Conservation (phyloP, 2,797 vertebrate species). For the Gymnoscopelus braueri region DNA sequence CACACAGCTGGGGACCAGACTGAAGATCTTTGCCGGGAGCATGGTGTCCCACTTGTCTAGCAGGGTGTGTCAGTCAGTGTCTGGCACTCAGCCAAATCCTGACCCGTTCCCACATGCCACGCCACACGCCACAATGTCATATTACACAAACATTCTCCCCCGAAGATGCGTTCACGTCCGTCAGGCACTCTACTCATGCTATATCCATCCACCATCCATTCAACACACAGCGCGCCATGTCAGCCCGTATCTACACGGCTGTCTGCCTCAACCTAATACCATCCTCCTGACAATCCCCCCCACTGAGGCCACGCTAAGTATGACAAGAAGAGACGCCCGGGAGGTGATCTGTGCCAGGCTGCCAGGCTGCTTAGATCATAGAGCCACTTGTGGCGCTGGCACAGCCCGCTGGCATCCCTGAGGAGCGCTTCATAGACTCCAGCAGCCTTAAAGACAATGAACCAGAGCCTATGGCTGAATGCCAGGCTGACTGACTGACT, state of each 20-base stretch:
- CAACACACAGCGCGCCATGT: slow-evolving; percentile 37
- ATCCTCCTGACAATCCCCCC: slow-evolving; percentile 24
- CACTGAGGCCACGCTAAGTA: slow-evolving; percentile 3
- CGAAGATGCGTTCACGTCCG: slow-evolving; percentile 57
- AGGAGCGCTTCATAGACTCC: slow-evolving; percentile 44
- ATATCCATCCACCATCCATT: slow-evolving; percentile 43
- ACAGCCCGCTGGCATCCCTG: slow-evolving; percentile 29
- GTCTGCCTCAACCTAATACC: slow-evolving; percentile 45
- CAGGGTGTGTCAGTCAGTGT: slow-evolving; percentile 57
- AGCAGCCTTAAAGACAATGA: slow-evolving; percentile 57
- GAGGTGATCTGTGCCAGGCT: background rate
- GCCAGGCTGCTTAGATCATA: slow-evolving; percentile 49
- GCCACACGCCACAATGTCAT: slow-evolving; percentile 63
- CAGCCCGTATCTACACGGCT: slow-evolving; percentile 43
- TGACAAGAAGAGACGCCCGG: slow-evolving; percentile 32
- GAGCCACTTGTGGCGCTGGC: slow-evolving; percentile 65
- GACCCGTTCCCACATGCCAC: slow-evolving; percentile 52
- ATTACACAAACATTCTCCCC: slow-evolving; percentile 63
- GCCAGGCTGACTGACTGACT: no score
- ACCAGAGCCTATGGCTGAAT: slow-evolving; percentile 32
- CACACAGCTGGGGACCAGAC: slow-evolving; percentile 66
- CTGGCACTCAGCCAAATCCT: slow-evolving; percentile 65
- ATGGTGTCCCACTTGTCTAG: slow-evolving; percentile 70
- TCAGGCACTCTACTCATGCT: slow-evolving; percentile 53
- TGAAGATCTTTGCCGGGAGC: slow-evolving; percentile 72